These are phyloP conservation scores for Amiota mariae DNA, from an alignment of 2,888 invertebrate genomes.

Conservation along the genomic window DNA sequence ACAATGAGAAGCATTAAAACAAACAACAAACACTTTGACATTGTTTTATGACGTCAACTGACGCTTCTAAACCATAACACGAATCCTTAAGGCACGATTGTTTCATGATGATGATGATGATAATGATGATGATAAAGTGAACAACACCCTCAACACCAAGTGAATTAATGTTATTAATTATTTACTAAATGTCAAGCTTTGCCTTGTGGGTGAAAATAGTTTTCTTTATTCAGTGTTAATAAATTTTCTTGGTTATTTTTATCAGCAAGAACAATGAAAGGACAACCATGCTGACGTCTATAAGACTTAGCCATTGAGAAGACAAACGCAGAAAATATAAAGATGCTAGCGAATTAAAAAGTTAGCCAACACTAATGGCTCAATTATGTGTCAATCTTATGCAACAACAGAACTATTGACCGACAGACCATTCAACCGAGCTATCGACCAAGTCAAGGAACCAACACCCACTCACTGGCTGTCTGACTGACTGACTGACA, in stretches of 20 bases:
- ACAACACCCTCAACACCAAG: not conserved
- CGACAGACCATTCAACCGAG: no score
- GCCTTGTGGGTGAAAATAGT: not conserved
- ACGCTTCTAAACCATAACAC: not conserved
- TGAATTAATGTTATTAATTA: conserved; percentile 12
- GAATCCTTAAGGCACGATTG: not conserved
- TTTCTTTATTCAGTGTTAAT: not conserved
- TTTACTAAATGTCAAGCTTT: not conserved
- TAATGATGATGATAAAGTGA: no score
- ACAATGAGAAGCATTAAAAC: not conserved
- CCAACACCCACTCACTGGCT: no score
- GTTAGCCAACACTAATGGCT: conserved; percentile 4
- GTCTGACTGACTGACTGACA: no score
- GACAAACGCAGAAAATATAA: not conserved
- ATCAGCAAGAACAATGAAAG: no score
- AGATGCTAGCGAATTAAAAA: conserved; percentile 4
- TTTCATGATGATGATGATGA: no score
- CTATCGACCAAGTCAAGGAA: no score
- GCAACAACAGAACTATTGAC: not conserved
- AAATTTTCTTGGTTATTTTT: conserved; percentile 9
- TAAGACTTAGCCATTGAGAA: no score
- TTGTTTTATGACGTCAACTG: conserved; percentile 5
- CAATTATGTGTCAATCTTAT: conserved; percentile 19
- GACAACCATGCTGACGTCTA: no score
- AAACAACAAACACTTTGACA: not conserved